phyloP scores from a whole-genome alignment of 2,797 vertebrate species.

The Gymnocypris eckloni region DNA sequence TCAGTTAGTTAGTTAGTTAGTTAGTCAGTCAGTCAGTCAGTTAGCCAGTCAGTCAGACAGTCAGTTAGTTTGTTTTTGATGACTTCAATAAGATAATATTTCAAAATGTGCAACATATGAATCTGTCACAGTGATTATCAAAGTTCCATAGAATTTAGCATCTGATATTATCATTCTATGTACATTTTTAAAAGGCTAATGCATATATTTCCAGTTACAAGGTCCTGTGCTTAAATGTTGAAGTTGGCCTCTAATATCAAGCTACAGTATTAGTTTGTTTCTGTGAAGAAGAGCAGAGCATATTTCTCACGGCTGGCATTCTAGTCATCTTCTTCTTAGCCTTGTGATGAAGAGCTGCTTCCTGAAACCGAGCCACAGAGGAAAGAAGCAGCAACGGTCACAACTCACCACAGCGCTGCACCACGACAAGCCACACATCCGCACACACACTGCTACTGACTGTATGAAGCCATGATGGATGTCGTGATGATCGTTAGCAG shows the following conservation, averaged over 20 bases:
- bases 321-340: slow-evolving; percentile 41
- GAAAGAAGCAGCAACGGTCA: slow-evolving; percentile 62
- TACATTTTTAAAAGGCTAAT: neutral
- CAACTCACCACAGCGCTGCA: slow-evolving; percentile 51
- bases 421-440: slow-evolving; percentile 50
- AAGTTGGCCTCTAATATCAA: neutral
- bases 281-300: slow-evolving; percentile 49
- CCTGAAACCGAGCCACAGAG: slow-evolving; percentile 51
- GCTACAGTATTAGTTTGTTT: neutral
- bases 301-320: slow-evolving; percentile 54
- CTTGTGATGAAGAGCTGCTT: slow-evolving; percentile 52
- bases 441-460: slow-evolving; percentile 34
- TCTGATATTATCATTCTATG: neutral
- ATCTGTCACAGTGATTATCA: neutral
- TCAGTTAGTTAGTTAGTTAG: too few relatives aligned
- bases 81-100: neutral
- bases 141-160: neutral
- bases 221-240: slow-evolving; percentile 28
- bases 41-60: too few relatives aligned
- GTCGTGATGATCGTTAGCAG: slow-evolving; percentile 19
- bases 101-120: neutral
- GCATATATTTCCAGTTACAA: neutral
- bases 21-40: too few relatives aligned
- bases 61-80: neutral
- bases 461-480: slow-evolving; percentile 46